phyloP scores from a whole-genome alignment of 1,140 invertebrate genomes.

The Caerostris extrusa region DNA sequence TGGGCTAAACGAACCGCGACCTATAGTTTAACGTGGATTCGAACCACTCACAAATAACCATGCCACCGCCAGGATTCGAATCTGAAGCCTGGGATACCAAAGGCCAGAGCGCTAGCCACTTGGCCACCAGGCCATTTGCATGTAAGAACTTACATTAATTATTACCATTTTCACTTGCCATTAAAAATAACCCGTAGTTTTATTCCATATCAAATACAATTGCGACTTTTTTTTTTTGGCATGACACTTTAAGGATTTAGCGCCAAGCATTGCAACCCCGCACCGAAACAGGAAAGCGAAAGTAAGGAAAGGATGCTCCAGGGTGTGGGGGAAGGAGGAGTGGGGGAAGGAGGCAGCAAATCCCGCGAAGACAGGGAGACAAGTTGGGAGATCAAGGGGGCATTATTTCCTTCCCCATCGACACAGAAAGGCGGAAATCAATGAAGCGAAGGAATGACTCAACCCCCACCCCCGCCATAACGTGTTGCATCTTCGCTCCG shows the following conservation, averaged over 20 bases:
- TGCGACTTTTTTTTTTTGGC: not conserved
- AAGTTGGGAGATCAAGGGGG: slow-evolving; percentile 60
- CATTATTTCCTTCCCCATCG: slow-evolving; percentile 43
- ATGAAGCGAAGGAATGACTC: slow-evolving; percentile 64
- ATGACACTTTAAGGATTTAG: not conserved
- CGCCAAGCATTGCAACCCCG: slow-evolving; percentile 34
- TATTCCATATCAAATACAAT: too few species aligned
- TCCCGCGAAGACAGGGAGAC: slow-evolving; percentile 53
- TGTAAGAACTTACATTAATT: too few species aligned
- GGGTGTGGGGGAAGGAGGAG: not conserved
- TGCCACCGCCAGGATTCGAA: too few species aligned
- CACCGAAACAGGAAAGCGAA: slow-evolving; percentile 20
- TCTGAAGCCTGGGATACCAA: too few species aligned
- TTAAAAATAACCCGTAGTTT: too few species aligned
- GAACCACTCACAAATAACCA: too few species aligned
- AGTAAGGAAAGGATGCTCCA: slow-evolving; percentile 41
- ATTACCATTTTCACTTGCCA: too few species aligned
- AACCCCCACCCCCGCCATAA: not conserved
- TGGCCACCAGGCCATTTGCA: too few species aligned
- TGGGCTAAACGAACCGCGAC: too few species aligned
- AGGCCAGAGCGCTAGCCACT: too few species aligned
- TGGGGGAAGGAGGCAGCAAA: not conserved
- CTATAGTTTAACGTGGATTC: too few species aligned
- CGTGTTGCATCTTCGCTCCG: not conserved
- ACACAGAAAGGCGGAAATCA: slow-evolving; percentile 63